Conservation (phyloP, 2,888 invertebrate species). For the Machimus rusticus region DNA sequence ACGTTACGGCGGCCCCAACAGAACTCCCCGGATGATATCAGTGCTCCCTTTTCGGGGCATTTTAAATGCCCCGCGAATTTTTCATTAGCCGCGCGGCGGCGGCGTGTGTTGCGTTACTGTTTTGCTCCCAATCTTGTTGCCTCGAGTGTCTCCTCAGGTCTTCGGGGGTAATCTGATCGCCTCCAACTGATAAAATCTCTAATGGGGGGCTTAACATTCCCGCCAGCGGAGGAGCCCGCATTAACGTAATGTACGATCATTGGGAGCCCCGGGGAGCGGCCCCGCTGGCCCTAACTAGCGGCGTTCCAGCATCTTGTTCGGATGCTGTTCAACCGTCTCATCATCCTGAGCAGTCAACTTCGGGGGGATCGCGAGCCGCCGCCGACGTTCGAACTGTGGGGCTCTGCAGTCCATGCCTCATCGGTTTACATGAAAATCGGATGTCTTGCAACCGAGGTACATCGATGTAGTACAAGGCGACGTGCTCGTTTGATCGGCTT, state of each 20-base stretch:
- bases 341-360: constrained; percentile 34
- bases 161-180: constrained; percentile 41
- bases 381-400: neutral
- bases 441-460: constrained; percentile 42
- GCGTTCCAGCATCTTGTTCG: constrained; percentile 24
- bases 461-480: constrained; percentile 28
- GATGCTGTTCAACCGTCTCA: constrained; percentile 32
- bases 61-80: neutral
- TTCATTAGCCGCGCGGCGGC: neutral
- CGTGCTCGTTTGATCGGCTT: constrained; percentile 19
- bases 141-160: constrained; percentile 9
- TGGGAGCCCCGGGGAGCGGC: neutral
- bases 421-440: constrained; percentile 44
- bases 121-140: constrained; percentile 29
- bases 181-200: constrained; percentile 40
- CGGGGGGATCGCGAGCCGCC: constrained; percentile 21
- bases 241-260: constrained; percentile 39
- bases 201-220: constrained; percentile 43
- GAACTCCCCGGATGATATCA: neutral
- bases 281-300: neutral
- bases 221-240: neutral
- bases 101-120: constrained; percentile 29
- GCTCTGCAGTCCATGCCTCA: constrained; percentile 41
- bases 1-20: neutral
- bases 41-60: constrained; percentile 33